phyloP scores from a whole-genome alignment of 2,888 invertebrate species.

The Gymnoscelis rufifasciata region DNA sequence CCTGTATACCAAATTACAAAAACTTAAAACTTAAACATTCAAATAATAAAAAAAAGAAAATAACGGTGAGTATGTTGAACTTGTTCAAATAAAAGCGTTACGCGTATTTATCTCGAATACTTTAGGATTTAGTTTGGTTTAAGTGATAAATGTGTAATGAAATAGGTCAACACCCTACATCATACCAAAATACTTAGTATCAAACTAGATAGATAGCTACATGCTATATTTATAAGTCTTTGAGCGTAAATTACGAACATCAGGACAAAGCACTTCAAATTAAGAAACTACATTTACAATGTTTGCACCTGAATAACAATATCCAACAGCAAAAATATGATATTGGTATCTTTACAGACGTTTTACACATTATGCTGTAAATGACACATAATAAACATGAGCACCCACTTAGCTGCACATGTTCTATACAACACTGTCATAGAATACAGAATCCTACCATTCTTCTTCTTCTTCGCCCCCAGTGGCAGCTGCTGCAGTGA shows the following conservation, averaged over 20 bases:
- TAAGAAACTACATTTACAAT: too few species aligned
- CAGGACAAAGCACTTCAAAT: neutral
- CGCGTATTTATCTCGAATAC: constrained; percentile 19
- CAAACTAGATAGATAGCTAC: too few species aligned
- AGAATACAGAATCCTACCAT: constrained; percentile 60
- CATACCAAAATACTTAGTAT: constrained; percentile 41
- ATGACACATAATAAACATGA: neutral
- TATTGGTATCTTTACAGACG: too few species aligned
- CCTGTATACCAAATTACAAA: constrained; percentile 7
- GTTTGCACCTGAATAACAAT: too few species aligned
- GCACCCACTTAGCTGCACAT: too few species aligned
- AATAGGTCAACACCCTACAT: constrained; percentile 28
- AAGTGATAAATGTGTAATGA: constrained; percentile 5
- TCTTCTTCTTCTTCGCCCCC: constrained; percentile 71
- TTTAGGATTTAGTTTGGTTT: constrained; percentile 46
- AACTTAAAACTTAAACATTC: constrained; percentile 30
- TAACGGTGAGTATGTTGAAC: constrained; percentile 34
- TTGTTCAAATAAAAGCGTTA: constrained; percentile 35
- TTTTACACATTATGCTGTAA: too few species aligned
- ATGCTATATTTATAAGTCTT: constrained; percentile 21
- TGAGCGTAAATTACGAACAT: constrained; percentile 8
- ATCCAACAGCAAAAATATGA: too few species aligned
- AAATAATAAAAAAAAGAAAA: constrained; percentile 32
- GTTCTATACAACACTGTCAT: neutral
- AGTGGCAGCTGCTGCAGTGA: constrained; percentile 43